These are phyloP conservation scores for Setophaga kirtlandii DNA, from an alignment of 2,113 vertebrate species.

Conservation along the genomic window DNA sequence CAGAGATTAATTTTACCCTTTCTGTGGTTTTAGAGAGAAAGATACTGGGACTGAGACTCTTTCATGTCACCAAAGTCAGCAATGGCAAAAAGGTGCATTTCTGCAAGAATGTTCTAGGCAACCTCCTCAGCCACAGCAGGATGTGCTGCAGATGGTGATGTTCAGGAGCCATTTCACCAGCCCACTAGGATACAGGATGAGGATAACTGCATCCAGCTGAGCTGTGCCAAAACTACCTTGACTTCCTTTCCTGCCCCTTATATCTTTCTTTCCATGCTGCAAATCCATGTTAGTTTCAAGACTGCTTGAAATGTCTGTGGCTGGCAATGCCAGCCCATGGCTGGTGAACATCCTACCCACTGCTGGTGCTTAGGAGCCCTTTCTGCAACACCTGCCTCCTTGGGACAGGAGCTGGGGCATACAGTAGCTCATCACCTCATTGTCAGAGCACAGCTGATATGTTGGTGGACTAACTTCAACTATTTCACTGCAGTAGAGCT, in stretches of 20 bases:
- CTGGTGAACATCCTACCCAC: not conserved
- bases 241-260: not conserved
- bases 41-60: not conserved
- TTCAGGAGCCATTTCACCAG: not conserved
- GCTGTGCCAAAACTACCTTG: not conserved
- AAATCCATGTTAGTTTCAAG: not conserved
- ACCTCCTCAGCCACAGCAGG: not conserved
- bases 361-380: not conserved
- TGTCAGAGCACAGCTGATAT: not conserved
- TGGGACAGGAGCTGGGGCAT: not conserved
- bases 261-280: not conserved
- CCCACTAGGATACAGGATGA: too few species aligned
- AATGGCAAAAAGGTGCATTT: not conserved
- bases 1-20: not conserved
- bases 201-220: not conserved
- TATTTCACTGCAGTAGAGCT: not conserved
- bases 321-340: fast-evolving
- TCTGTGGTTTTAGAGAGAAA: not conserved
- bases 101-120: not conserved
- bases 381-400: not conserved
- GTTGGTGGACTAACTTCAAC: not conserved
- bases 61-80: not conserved
- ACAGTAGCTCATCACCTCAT: not conserved
- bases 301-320: not conserved
- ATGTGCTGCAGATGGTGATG: not conserved